Base-by-base conservation (phyloP, 2,797 vertebrate genomes). In the Rhynchotus rufescens region DNA sequence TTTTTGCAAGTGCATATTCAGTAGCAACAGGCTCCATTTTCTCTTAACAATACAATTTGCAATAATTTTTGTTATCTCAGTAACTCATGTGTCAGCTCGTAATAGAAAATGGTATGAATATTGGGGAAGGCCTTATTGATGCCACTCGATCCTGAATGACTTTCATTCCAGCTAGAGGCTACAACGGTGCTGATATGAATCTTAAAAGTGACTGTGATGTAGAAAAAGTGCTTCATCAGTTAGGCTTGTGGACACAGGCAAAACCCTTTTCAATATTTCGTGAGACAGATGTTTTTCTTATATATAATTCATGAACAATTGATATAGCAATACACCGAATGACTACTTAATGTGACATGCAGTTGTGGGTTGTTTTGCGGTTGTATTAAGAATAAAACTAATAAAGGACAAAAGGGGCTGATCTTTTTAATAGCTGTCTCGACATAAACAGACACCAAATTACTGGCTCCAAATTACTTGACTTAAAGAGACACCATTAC, bases 251-350 rank as follows among this genome's bases (percentile, higher is more conserved):
- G 52, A 76, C 65, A 93, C 36, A 86, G 89, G 0, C 30, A 84
- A 89, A 82, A 67, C 17, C 6, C 88, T 66, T 74, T 84, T 36
- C 80, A 82, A 9, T 82, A 79, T 76, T 92, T 93, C 90, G 80
- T 40, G n/a, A 21, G 51, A 73, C 75, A 36, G 49, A 83, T 26
- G 79, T 90, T 77, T 49, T n/a, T 64, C 23, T 87, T 60, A 71
- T 87, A 71, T 85, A 89, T 90, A 90, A 96, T 92, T 94, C 40
- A 93, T 34, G 21, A 90, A n/a, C 64, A 87, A 91, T 87, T 93
- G 92, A 90, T 85, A 76, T 7, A 89, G 60, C 62, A 74, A 84
- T 79, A 93, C 52, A 60, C 44, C 40, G 36, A 90, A 59, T 57
- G 90, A 94, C 80, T 89, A 23, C 57, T 93, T 86, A 94, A 83